phyloP scores from a whole-genome alignment of 64 coral and sea anemone species.

The Hydrozoanthus tunicans region DNA sequence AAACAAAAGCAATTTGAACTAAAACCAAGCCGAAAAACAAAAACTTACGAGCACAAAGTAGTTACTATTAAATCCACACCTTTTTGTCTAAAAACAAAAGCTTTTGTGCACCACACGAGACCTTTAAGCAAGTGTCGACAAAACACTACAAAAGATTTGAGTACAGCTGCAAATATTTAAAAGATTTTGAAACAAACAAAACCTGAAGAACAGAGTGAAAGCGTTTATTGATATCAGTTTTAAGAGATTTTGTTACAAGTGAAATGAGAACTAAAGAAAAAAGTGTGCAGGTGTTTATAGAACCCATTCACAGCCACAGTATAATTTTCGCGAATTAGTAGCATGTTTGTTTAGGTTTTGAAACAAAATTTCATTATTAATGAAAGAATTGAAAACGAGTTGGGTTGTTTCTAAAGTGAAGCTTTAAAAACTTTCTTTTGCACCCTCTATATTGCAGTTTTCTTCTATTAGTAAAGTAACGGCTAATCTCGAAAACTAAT shows the following conservation, averaged over 20 bases:
- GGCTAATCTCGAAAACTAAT: neutral
- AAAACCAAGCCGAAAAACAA: neutral
- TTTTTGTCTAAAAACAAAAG: slow-evolving; percentile 24
- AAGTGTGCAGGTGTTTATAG: slow-evolving; percentile 5
- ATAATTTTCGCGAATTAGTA: slow-evolving; percentile 32
- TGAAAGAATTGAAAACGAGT: slow-evolving; percentile 36
- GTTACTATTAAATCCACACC: neutral
- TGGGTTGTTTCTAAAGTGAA: neutral
- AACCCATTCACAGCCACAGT: neutral
- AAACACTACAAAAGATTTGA: neutral
- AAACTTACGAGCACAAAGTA: neutral
- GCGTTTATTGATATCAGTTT: neutral
- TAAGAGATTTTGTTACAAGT: slow-evolving; percentile 31
- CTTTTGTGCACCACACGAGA: neutral
- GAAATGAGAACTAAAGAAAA: slow-evolving; percentile 3
- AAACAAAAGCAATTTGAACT: slow-evolving; percentile 24
- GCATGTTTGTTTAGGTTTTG: slow-evolving; percentile 21
- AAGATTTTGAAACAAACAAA: neutral
- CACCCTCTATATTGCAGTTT: neutral
- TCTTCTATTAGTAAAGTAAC: neutral
- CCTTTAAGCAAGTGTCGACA: neutral
- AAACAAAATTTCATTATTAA: slow-evolving; percentile 45
- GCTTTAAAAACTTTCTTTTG: neutral
- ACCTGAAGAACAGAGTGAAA: neutral
- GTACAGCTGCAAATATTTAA: slow-evolving; percentile 31